Conservation (phyloP, 1,140 invertebrate genomes). For the Oryctes rhinoceros region DNA sequence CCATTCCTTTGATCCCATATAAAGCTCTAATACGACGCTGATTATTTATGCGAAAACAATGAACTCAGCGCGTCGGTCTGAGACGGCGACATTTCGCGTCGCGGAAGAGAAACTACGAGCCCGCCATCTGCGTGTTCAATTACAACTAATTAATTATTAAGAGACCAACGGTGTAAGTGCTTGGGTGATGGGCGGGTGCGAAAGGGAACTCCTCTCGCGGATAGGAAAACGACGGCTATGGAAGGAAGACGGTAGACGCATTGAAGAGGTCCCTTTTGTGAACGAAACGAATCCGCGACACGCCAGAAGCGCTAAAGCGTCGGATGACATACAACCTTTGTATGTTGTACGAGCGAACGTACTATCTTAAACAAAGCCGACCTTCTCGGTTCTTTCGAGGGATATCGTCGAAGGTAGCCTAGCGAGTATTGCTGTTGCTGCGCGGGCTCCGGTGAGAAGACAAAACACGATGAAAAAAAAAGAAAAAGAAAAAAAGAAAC, state of each 20-base stretch:
- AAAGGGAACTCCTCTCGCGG: background rate
- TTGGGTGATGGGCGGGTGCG: background rate
- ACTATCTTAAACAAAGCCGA: background rate
- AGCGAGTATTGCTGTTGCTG: background rate
- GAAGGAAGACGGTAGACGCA: background rate
- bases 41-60: background rate
- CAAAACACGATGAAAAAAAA: background rate
- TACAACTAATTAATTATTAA: conserved; percentile 12
- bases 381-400: background rate
- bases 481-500: background rate
- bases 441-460: background rate
- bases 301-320: background rate
- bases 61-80: background rate
- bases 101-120: background rate
- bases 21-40: background rate
- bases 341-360: background rate
- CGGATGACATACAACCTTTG: background rate
- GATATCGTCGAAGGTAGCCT: background rate
- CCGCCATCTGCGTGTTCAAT: conserved; percentile 7
- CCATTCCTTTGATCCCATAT: background rate
- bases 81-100: background rate
- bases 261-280: background rate
- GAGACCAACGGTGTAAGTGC: background rate
- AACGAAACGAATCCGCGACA: background rate
- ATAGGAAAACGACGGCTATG: background rate